These are phyloP conservation scores for Amniataba percoides DNA, from an alignment of 2,797 vertebrate species.

Conservation along the genomic window DNA sequence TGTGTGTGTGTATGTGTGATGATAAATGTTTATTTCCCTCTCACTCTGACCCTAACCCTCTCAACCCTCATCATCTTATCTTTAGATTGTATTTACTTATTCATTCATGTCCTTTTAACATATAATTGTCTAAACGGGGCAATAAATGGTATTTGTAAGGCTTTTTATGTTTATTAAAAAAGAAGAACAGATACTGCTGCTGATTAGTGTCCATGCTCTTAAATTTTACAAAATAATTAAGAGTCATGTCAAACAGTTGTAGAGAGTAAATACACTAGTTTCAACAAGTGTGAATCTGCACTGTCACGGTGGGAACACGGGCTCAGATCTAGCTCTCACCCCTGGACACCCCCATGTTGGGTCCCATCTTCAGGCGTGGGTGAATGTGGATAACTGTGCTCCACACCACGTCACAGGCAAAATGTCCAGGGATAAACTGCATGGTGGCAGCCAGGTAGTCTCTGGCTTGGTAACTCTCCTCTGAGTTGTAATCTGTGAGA, in stretches of 20 bases:
- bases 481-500: constrained; percentile 90
- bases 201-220: background rate
- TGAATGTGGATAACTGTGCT: constrained; percentile 96
- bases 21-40: too few relatives aligned
- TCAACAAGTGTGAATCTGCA: background rate
- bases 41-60: too few relatives aligned
- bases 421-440: constrained; percentile 98
- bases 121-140: background rate
- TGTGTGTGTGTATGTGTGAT: too few relatives aligned
- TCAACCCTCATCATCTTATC: background rate
- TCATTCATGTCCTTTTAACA: background rate
- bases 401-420: constrained; percentile 96
- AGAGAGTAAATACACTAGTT: background rate
- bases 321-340: constrained; percentile 64
- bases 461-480: constrained; percentile 95
- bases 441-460: constrained; percentile 98
- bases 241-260: background rate
- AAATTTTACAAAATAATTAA: background rate
- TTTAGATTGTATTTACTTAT: background rate
- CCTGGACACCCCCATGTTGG: constrained; percentile 93
- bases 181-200: background rate
- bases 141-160: background rate
- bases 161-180: background rate
- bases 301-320: background rate
- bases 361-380: constrained; percentile 97